Base-by-base conservation (phyloP, 2,797 vertebrate genomes). In the Carduelis carduelis region DNA sequence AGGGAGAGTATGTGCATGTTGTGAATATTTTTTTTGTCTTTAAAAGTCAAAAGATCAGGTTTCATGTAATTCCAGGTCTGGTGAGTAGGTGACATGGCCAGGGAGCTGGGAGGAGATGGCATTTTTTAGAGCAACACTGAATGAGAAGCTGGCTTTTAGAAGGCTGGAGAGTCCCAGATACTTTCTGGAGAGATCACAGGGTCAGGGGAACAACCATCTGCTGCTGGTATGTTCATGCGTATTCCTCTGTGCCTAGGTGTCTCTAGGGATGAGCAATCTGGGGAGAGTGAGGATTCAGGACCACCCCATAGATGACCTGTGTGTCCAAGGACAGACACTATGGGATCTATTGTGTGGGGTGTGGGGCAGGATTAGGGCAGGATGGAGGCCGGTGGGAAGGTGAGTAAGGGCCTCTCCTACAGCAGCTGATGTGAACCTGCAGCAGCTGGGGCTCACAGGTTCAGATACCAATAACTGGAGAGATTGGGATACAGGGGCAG, bases 341-440 rank as follows among this genome's bases (percentile, higher is more conserved):
- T 11, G 37, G 26, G 20, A 60, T 46, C n/a, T 27, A 11, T 18
- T 22, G 10, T 22, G 22, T 6, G 26, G 26, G 18, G 4, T 46
- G 20, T 32, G 3, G 3, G 4, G 6, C 1, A n/a, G 7, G 6
- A 12, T 0, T 64, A n/a, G 8, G 12, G 6, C 12, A 64, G 30
- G 53, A 41, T 8, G 5, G 27, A 14, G 7, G 13, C 39, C 6
- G 6, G 13, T 21, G 9, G 2, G 7, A 15, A 14, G 20, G 4
- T 35, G 49, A 60, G 6, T 50, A 34, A 60, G 2, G 13, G 12
- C 1, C 4, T 60, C 22, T 56, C 20, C 50, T 35, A 22, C 3
- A n/a, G 30, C 2, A 43, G 6, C 20, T 74, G 39, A 34, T 23
- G 11, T 15, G 52, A 53, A 57, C 22, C 14, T 63, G n/a, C 43